Evolutionary conservation across 2,888 invertebrate genomes (phyloP).

Genomic region (Mesorhabditis sp.): DNA sequence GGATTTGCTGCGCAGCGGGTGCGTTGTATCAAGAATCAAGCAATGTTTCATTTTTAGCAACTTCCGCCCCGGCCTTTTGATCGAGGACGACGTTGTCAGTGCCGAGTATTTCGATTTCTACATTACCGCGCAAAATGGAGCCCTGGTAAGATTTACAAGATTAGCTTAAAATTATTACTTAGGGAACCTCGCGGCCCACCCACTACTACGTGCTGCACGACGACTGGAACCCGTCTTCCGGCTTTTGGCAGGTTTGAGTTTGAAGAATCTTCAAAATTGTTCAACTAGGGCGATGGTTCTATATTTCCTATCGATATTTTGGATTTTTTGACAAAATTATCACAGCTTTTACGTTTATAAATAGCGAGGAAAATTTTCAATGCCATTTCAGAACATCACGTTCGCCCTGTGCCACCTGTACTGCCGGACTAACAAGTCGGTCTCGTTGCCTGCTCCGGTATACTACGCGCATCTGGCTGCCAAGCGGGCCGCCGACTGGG

Average conservation of each 20-base stretch:
- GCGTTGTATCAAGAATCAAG: no score
- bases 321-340: background rate
- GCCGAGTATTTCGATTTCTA: conserved; percentile 44
- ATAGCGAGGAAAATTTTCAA: no score
- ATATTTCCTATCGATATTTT: background rate
- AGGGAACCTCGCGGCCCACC: conserved; percentile 62
- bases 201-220: conserved; percentile 82
- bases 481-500: conserved; percentile 11
- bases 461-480: conserved; percentile 42
- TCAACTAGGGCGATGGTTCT: background rate
- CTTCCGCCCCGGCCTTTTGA: conserved; percentile 43
- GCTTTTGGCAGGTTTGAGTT: conserved; percentile 72
- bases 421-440: conserved; percentile 73
- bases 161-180: background rate
- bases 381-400: conserved; percentile 55
- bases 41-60: conserved; percentile 19
- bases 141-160: conserved; percentile 21
- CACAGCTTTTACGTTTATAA: background rate
- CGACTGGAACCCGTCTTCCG: conserved; percentile 71
- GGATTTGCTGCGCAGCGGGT: background rate
- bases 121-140: conserved; percentile 44
- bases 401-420: conserved; percentile 82
- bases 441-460: conserved; percentile 61
- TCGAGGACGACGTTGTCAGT: conserved; percentile 40
- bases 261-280: conserved; percentile 59